Percentiles rank a stretch among this genome's conserved stretches.
phyloP scores from a whole-genome alignment of 1,140 invertebrate genomes.

The Philopotamus ludificatus region DNA sequence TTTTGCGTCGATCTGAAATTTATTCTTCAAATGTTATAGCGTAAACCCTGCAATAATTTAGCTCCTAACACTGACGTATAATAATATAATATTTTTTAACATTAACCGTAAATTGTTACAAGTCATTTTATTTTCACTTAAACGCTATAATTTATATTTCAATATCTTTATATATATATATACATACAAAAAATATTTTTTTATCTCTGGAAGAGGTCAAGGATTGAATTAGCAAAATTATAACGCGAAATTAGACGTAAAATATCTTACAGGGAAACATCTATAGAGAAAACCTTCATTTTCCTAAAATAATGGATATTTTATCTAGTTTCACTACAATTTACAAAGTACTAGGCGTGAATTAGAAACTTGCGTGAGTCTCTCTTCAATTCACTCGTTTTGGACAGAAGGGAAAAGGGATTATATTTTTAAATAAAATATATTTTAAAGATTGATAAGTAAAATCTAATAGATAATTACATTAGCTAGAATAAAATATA shows the following conservation, averaged over 20 bases:
- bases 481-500: not conserved
- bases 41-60: conserved; percentile 37
- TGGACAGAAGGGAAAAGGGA: conserved; percentile 31
- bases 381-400: conserved; percentile 15
- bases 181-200: conserved; percentile 22
- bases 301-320: not conserved
- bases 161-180: not conserved
- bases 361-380: no score
- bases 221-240: no score
- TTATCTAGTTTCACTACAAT: conserved; percentile 15
- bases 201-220: not conserved
- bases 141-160: not conserved
- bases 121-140: not conserved
- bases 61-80: conserved; percentile 27
- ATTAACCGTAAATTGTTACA: not conserved
- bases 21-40: conserved; percentile 3
- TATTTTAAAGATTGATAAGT: not conserved
- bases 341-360: conserved; percentile 15
- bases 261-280: conserved; percentile 8
- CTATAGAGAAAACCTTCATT: not conserved
- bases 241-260: no score
- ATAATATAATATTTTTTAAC: conserved; percentile 9
- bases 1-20: conserved; percentile 2
- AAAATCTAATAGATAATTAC: not conserved
- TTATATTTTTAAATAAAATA: conserved; percentile 19